Conservation (phyloP, 2,797 vertebrate species). For the Parauchenoglanis punctatus region DNA sequence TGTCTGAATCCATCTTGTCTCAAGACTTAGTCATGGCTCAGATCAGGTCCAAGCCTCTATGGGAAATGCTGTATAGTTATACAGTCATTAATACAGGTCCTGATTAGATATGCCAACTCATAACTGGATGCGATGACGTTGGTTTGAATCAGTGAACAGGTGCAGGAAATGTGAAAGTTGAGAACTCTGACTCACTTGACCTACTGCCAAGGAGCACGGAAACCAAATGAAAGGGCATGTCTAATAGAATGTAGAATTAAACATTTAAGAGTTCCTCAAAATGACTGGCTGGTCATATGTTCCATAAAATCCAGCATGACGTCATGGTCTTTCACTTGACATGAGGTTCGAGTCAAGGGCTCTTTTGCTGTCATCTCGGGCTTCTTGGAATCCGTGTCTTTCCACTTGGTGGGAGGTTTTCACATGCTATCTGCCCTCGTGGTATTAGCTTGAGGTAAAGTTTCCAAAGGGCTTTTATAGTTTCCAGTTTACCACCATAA, state of each 20-base stretch:
- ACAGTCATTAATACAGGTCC: conserved; percentile 46
- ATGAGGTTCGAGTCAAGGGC: neutral
- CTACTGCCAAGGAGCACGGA: conserved; percentile 12
- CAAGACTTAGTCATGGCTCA: conserved; percentile 1
- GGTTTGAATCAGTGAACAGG: conserved; percentile 66
- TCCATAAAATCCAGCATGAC: conserved; percentile 1
- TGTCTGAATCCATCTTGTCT: neutral
- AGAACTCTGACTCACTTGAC: conserved; percentile 43
- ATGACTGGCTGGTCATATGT: neutral
- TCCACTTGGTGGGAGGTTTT: conserved; percentile 16
- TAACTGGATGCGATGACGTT: conserved; percentile 66
- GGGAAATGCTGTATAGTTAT: conserved; percentile 63
- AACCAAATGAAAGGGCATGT: conserved; percentile 14
- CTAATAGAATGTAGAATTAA: conserved; percentile 17
- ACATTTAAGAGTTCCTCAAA: conserved; percentile 18
- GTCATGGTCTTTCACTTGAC: conserved; percentile 13
- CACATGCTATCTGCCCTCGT: neutral
- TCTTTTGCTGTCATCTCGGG: conserved; percentile 1
- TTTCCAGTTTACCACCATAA: conserved; percentile 32
- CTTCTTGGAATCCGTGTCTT: conserved; percentile 7
- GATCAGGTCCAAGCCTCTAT: conserved; percentile 17
- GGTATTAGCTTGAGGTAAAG: conserved; percentile 11
- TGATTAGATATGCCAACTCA: conserved; percentile 44
- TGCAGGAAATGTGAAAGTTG: conserved; percentile 51
- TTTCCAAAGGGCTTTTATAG: neutral